Evolutionary conservation across 1,140 invertebrate species (phyloP).

Genomic region (Holcopasites calliopsidis): DNA sequence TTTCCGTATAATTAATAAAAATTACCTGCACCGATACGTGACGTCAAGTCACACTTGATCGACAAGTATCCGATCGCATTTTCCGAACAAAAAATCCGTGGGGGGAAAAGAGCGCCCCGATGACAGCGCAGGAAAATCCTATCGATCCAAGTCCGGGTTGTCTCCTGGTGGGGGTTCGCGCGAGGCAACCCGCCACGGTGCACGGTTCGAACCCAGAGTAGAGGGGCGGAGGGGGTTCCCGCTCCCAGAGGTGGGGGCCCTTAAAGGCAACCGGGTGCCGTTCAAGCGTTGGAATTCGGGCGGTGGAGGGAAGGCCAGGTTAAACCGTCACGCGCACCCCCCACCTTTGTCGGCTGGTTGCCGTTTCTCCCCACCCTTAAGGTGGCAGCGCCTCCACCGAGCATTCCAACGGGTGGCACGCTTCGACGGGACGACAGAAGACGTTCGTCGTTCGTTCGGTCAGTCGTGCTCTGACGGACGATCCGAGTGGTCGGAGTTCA

Average conservation of each 20-base stretch:
- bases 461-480: slow-evolving; percentile 74
- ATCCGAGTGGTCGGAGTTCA: slow-evolving; percentile 68
- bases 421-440: slow-evolving; percentile 68
- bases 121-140: slow-evolving; percentile 36
- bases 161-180: slow-evolving; percentile 45
- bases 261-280: slow-evolving; percentile 69
- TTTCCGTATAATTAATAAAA: too few species aligned
- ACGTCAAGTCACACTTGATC: too few species aligned
- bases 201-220: slow-evolving; percentile 12
- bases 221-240: slow-evolving; percentile 32
- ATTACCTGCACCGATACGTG: too few species aligned
- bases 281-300: slow-evolving; percentile 71
- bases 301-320: slow-evolving; percentile 73
- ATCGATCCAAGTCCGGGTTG: slow-evolving; percentile 40
- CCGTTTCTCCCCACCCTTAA: slow-evolving; percentile 51
- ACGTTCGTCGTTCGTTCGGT: slow-evolving; percentile 65
- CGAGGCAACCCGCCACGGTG: slow-evolving; percentile 36
- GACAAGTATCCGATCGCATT: too few species aligned
- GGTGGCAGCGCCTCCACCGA: slow-evolving; percentile 45
- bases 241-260: slow-evolving; percentile 42
- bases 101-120: neutral
- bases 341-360: slow-evolving; percentile 56
- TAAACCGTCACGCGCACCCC: slow-evolving; percentile 76
- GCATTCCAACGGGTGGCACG: slow-evolving; percentile 74
- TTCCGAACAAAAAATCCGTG: slow-evolving; percentile 16